These are phyloP conservation scores for Scyliorhinus canicula DNA, from an alignment of 2,797 vertebrate species.

Conservation along the genomic window DNA sequence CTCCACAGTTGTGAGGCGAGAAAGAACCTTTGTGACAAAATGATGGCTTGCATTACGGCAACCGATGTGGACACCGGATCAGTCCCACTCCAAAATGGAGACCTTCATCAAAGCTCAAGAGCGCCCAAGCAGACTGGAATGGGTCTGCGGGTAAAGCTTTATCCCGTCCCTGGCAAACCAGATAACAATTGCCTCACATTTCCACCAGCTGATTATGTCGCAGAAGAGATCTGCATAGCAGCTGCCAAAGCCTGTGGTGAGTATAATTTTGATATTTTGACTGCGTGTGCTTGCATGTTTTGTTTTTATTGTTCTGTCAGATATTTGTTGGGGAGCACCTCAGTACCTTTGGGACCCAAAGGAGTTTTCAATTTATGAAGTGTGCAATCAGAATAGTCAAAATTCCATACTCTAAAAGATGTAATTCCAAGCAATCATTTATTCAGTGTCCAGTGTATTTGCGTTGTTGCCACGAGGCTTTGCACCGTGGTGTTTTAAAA, in stretches of 20 bases:
- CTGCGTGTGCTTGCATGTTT: neutral
- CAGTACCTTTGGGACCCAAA: neutral
- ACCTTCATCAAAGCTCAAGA: constrained; percentile 47
- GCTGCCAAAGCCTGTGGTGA: constrained; percentile 85
- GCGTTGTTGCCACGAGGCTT: neutral
- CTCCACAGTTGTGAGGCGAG: constrained; percentile 27
- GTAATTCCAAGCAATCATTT: neutral
- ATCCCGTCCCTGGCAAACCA: constrained; percentile 61
- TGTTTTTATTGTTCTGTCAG: neutral
- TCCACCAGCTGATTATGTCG: constrained; percentile 72
- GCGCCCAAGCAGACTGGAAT: constrained; percentile 48
- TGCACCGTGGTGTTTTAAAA: neutral
- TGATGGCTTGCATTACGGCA: constrained; percentile 74
- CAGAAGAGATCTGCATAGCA: constrained; percentile 78
- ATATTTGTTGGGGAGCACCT: neutral
- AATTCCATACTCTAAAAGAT: neutral
- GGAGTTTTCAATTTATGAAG: too few species aligned
- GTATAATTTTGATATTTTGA: constrained; percentile 41
- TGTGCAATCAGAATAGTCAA: neutral
- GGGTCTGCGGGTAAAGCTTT: constrained; percentile 72
- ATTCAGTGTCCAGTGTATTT: neutral
- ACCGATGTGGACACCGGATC: constrained; percentile 67
- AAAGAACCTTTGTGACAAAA: constrained; percentile 8
- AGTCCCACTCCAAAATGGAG: constrained; percentile 56
- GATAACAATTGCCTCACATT: constrained; percentile 61